Base-by-base conservation (phyloP, 1,140 invertebrate genomes). In the Potamilus streckersoni region DNA sequence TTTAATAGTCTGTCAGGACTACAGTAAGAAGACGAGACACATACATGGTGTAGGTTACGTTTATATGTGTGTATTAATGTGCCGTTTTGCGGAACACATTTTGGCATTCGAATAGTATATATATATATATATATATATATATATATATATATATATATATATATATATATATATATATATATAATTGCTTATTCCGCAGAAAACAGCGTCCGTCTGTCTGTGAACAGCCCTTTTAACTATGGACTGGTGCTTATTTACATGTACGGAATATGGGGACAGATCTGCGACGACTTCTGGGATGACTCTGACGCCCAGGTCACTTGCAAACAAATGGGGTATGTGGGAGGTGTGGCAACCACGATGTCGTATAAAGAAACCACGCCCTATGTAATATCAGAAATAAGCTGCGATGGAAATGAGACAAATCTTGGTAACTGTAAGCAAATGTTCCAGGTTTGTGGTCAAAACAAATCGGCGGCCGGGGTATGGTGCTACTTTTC, bases 291-390 rank as follows among this genome's bases (percentile, higher is more conserved):
- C 20, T 69, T 68, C 58, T 74, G 72, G 72, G 65, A 74, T 19
- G 72, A 74, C 57, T 23, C 12, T 55, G 72, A 74, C 63, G 72
- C 72, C 13, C 14, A 27, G 13, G 72, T 74, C 17, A 58, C 23
- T n/a, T 83, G 82, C 63, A 66, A 69, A 65, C 64, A 82, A 57
- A 71, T 83, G 8, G 80, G 80, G 14, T 82, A 63, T 61, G n/a
- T 2, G 64, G 72, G 64, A 20, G 80, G 71, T 38, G 20, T 57
- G 27, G 68, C 68, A 19, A 60, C 68, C 6, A 59, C 58, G 19
- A 31, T 63, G 17, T 27, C 5, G 11, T 20, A 59, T 57, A 27
- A 71, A 23, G 58, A 13, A 56, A 59, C 60, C 16, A 13, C 49
- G 4, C 78, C 78, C 13, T 63, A 65, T 38, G 61, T 75, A 58